These are phyloP conservation scores for Mormoops blainvillei DNA, from an alignment of 2,113 vertebrate genomes.

Conservation along the genomic window DNA sequence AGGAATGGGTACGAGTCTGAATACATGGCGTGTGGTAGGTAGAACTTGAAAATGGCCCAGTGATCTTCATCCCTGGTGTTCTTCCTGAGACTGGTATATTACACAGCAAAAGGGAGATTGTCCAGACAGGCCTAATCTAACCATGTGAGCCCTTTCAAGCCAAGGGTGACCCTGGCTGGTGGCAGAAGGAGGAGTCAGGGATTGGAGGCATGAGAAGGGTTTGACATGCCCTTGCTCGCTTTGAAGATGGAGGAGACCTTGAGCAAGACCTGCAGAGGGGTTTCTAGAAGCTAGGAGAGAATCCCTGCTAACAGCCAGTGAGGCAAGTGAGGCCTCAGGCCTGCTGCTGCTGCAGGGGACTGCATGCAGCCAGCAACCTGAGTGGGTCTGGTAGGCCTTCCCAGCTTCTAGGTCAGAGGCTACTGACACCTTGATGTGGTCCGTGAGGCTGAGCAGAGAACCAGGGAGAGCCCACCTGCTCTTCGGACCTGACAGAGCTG, in stretches of 20 bases:
- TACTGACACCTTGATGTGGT: neutral
- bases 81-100: too few relatives aligned
- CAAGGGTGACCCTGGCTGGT: neutral
- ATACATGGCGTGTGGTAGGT: neutral
- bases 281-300: neutral
- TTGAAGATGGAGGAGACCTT: neutral
- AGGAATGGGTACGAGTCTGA: neutral
- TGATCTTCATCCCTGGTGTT: neutral
- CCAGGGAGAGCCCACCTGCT: neutral
- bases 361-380: neutral
- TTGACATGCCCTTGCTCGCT: neutral
- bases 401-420: neutral
- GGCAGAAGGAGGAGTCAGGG: neutral
- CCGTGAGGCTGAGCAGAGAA: neutral
- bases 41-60: neutral
- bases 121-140: neutral
- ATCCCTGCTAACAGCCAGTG: neutral
- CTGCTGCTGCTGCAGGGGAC: rapidly evolving
- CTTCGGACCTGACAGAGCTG: neutral
- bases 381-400: neutral
- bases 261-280: neutral
- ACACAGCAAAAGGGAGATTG: neutral
- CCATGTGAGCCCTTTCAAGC: rapidly evolving
- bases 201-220: neutral
- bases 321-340: neutral